Evolutionary conservation across 2,797 vertebrate genomes (phyloP).

Genomic region (Sebastes umbrosus): DNA sequence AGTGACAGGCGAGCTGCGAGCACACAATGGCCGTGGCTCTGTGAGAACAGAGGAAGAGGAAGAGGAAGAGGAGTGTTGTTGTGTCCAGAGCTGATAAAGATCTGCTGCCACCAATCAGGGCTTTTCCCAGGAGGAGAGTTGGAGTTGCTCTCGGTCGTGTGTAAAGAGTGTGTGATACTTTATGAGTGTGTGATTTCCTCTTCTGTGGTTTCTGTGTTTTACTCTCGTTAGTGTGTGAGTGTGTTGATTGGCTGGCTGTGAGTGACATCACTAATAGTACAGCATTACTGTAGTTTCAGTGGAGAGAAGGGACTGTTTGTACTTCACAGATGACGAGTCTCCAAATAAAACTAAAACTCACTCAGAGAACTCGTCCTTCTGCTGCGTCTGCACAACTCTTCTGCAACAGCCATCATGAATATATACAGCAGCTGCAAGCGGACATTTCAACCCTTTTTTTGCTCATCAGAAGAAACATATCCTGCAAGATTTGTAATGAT

Average conservation of each 20-base stretch:
- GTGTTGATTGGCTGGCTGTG: background rate
- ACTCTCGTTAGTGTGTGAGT: background rate
- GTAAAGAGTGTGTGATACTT: background rate
- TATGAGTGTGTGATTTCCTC: background rate
- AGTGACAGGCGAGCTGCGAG: background rate
- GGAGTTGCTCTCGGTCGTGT: no score
- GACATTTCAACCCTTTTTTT: no score
- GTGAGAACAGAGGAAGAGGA: constrained; percentile 36
- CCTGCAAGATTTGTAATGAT: no score
- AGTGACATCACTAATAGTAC: background rate
- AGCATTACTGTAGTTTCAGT: background rate
- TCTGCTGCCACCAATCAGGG: constrained; percentile 24
- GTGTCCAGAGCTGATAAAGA: constrained; percentile 22
- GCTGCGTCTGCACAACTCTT: background rate
- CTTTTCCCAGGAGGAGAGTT: constrained; percentile 16
- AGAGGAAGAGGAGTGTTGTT: constrained; percentile 34
- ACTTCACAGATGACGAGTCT: background rate
- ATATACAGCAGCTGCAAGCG: no score
- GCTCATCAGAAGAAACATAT: no score
- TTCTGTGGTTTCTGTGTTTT: no score
- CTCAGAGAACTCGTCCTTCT: background rate
- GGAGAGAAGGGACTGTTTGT: background rate
- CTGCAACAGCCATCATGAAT: background rate
- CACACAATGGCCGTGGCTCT: background rate
- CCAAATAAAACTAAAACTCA: background rate